Percentiles rank a stretch among this genome's conserved stretches.
Conservation (phyloP, 2,888 invertebrate species). For the Cataglyphis cursor region DNA sequence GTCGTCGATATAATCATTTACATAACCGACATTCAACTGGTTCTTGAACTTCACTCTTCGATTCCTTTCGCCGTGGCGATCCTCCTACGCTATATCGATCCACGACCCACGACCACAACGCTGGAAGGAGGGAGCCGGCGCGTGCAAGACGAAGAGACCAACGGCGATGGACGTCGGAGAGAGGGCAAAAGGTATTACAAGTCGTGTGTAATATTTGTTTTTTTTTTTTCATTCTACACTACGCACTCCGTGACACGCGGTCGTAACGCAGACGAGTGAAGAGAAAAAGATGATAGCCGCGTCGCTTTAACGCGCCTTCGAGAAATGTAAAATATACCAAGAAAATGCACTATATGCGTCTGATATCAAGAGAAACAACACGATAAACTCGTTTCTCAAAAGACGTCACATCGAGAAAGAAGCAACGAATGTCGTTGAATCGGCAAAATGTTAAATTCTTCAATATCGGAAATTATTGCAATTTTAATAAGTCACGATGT, state of each 20-base stretch:
- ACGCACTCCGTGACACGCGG: background rate
- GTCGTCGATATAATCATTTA: constrained; percentile 50
- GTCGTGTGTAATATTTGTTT: background rate
- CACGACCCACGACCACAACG: constrained; percentile 38
- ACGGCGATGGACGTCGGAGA: constrained; percentile 29
- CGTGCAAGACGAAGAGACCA: constrained; percentile 26
- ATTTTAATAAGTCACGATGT: background rate
- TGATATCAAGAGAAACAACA: background rate
- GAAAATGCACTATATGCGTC: background rate
- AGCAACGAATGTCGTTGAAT: background rate
- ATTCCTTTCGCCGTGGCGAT: constrained; percentile 60
- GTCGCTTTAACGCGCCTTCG: background rate
- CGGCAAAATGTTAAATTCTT: background rate
- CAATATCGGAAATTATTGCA: background rate
- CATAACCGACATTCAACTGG: constrained; percentile 73
- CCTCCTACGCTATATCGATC: constrained; percentile 68
- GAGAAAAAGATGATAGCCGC: background rate
- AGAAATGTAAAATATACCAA: background rate
- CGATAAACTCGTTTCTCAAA: background rate
- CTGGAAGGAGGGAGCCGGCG: constrained; percentile 41
- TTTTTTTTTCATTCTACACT: background rate
- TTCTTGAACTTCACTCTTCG: constrained; percentile 70
- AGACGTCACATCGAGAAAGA: background rate
- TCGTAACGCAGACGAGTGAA: background rate
- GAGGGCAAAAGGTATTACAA: constrained; percentile 6